Conservation (phyloP, 2,888 invertebrate species). For the Andrena dorsata region DNA sequence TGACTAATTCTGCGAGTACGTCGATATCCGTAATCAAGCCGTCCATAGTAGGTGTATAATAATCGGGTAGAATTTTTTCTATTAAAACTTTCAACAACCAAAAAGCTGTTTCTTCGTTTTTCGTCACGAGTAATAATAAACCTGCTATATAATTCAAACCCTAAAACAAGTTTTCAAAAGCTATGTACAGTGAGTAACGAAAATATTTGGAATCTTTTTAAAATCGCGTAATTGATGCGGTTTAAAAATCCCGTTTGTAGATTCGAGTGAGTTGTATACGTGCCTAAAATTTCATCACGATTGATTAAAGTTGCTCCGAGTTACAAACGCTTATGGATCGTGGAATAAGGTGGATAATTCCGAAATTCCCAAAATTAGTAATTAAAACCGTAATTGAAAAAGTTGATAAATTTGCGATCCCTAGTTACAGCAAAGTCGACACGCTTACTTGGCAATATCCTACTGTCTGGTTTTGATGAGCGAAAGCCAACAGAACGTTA, state of each 20-base stretch:
- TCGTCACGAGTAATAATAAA: slow-evolving; percentile 93
- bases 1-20: slow-evolving; percentile 94
- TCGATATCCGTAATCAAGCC: slow-evolving; percentile 95
- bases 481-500: slow-evolving; percentile 95
- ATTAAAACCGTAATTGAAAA: too few species aligned
- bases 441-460: slow-evolving; percentile 93
- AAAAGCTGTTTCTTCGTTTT: slow-evolving; percentile 96
- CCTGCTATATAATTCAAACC: slow-evolving; percentile 97
- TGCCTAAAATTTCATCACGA: too few species aligned
- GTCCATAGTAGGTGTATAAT: slow-evolving; percentile 95
- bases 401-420: too few species aligned
- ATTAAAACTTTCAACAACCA: slow-evolving; percentile 96
- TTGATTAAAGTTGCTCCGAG: too few species aligned
- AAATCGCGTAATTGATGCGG: too few species aligned
- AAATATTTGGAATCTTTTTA: too few species aligned
- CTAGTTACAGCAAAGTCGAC: slow-evolving; percentile 9
- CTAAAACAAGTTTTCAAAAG: slow-evolving; percentile 82
- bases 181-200: neutral
- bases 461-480: slow-evolving; percentile 93
- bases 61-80: slow-evolving; percentile 93
- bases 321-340: too few species aligned
- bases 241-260: neutral
- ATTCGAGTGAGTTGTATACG: neutral
- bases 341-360: too few species aligned
- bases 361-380: too few species aligned